These are phyloP conservation scores for Orthonyx spaldingii DNA, from an alignment of 2,113 vertebrate genomes.

Conservation along the genomic window DNA sequence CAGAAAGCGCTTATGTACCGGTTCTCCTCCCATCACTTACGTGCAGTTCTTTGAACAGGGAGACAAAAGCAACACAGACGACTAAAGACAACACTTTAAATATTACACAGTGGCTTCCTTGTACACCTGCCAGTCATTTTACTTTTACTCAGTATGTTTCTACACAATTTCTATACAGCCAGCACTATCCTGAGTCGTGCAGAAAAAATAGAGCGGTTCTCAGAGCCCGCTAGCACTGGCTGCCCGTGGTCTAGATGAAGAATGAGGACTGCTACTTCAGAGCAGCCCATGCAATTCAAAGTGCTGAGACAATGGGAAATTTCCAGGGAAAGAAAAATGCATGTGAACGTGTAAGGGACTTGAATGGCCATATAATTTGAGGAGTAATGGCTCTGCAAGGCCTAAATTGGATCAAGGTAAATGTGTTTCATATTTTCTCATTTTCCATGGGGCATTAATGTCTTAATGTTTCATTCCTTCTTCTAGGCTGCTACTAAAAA, in stretches of 20 bases:
- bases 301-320: slow-evolving; percentile 32
- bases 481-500: background rate
- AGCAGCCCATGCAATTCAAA: slow-evolving; percentile 40
- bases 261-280: slow-evolving; percentile 14
- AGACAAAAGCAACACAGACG: background rate
- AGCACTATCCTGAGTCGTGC: background rate
- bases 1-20: background rate
- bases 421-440: slow-evolving; percentile 49
- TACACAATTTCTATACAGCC: background rate
- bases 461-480: background rate
- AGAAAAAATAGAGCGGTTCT: background rate
- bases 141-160: background rate
- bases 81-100: background rate
- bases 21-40: background rate
- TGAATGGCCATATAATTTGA: slow-evolving; percentile 20
- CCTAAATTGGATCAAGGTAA: slow-evolving; percentile 59
- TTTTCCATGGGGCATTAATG: background rate
- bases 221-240: background rate
- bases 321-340: slow-evolving; percentile 37
- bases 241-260: background rate
- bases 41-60: background rate
- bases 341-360: background rate
- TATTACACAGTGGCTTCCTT: background rate
- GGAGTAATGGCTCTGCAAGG: slow-evolving; percentile 28
- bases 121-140: background rate